Conservation (phyloP, 1,140 invertebrate species). For the Pygmarrhopalites habei region DNA sequence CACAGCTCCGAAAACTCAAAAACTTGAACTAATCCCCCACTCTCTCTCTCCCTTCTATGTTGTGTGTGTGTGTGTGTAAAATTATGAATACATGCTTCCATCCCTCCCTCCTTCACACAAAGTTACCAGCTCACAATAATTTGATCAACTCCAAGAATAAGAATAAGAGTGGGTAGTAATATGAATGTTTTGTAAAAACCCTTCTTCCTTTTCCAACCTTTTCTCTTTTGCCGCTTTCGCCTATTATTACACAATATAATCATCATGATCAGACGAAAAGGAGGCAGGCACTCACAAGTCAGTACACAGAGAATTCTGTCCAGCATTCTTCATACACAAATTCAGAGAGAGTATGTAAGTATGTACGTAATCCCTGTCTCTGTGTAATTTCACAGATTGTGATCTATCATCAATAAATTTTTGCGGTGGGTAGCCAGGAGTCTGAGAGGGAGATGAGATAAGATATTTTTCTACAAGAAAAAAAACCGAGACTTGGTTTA, state of each 20-base stretch:
- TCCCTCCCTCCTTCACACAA: background rate
- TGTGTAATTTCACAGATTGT: conserved; percentile 30
- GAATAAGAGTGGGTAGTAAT: conserved; percentile 5
- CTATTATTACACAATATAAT: too few relatives aligned
- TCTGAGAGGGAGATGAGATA: conserved; percentile 8
- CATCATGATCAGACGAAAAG: too few relatives aligned
- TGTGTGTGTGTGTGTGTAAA: too few relatives aligned
- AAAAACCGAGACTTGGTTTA: background rate
- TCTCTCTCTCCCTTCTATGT: too few relatives aligned
- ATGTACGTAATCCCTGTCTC: too few relatives aligned
- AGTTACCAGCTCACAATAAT: background rate
- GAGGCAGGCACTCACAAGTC: too few relatives aligned
- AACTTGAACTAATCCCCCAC: too few relatives aligned
- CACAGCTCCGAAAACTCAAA: background rate
- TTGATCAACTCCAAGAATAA: conserved; percentile 5
- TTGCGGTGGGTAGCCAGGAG: conserved; percentile 13
- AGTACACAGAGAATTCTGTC: too few relatives aligned
- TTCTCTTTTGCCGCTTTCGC: background rate
- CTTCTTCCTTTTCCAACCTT: background rate
- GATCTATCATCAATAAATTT: conserved; percentile 36
- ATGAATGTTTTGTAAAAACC: background rate
- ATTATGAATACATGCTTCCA: background rate
- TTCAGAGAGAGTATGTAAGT: too few relatives aligned
- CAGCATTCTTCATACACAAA: too few relatives aligned
- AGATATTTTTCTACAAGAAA: too few relatives aligned